These are phyloP conservation scores for Piprites chloris DNA, from an alignment of 2,113 vertebrate genomes.

Conservation along the genomic window DNA sequence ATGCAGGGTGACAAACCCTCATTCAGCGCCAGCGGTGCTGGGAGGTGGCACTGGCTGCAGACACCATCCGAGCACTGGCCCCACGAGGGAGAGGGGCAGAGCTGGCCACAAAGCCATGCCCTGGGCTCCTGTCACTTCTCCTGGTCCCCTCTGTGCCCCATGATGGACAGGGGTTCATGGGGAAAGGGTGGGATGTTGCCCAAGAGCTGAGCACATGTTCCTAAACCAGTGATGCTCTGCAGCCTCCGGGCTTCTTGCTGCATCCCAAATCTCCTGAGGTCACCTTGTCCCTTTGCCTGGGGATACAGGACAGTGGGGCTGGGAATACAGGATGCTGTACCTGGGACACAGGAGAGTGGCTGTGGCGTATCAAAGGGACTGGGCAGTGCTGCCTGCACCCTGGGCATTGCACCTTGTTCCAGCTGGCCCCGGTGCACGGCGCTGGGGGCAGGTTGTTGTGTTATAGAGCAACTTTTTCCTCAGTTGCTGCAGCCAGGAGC, in stretches of 20 bases:
- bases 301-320: no score
- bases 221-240: neutral
- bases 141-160: neutral
- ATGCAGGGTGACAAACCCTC: neutral
- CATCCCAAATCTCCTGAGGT: neutral
- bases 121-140: neutral
- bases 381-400: neutral
- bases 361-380: neutral
- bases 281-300: rapidly evolving
- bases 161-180: neutral
- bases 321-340: neutral
- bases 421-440: rapidly evolving
- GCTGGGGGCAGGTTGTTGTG: neutral
- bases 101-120: neutral
- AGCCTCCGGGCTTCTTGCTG: neutral
- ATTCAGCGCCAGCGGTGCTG: neutral
- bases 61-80: neutral
- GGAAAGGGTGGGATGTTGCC: neutral
- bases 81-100: neutral
- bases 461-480: neutral
- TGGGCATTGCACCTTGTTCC: no score
- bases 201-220: rapidly evolving
- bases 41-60: neutral
- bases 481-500: neutral
- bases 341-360: neutral